phyloP scores from a whole-genome alignment of 2,797 vertebrate species.

The Onychomys leucogaster region DNA sequence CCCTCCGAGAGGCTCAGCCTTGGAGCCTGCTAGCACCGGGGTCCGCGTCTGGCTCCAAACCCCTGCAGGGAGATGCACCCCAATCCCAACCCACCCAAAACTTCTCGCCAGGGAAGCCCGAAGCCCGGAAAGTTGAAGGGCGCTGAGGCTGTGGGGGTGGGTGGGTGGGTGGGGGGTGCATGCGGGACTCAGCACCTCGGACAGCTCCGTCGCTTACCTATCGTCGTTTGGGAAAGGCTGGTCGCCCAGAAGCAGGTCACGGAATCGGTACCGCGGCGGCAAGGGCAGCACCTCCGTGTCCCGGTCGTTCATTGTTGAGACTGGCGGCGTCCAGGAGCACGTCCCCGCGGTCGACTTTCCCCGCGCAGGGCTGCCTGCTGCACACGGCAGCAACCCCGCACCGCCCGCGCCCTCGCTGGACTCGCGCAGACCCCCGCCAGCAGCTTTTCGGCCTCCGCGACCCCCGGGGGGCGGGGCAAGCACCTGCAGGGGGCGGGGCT shows the following conservation, averaged over 20 bases:
- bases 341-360: slow-evolving; percentile 89
- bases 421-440: neutral
- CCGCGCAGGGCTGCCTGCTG: slow-evolving; percentile 83
- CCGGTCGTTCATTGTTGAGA: slow-evolving; percentile 93
- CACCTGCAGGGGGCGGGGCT: neutral
- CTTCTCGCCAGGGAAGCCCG: neutral
- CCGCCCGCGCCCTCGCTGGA: neutral
- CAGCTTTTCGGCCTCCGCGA: neutral
- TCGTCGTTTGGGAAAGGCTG: slow-evolving; percentile 96
- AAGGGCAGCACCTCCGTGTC: slow-evolving; percentile 95
- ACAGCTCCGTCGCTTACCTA: slow-evolving; percentile 90
- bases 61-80: neutral
- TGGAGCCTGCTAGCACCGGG: neutral
- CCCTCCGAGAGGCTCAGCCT: too few species aligned
- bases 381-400: slow-evolving; percentile 68
- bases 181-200: slow-evolving; percentile 82
- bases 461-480: neutral
- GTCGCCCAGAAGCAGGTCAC: slow-evolving; percentile 96
- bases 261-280: slow-evolving; percentile 96
- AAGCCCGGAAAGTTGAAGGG: slow-evolving; percentile 10
- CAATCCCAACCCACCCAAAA: slow-evolving; percentile 61
- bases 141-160: neutral
- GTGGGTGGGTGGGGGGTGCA: too few species aligned
- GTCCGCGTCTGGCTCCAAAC: accelerated
- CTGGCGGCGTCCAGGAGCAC: slow-evolving; percentile 92